Evolutionary conservation across 2,113 vertebrate genomes (phyloP).

Genomic region (Oryzias melastigma): DNA sequence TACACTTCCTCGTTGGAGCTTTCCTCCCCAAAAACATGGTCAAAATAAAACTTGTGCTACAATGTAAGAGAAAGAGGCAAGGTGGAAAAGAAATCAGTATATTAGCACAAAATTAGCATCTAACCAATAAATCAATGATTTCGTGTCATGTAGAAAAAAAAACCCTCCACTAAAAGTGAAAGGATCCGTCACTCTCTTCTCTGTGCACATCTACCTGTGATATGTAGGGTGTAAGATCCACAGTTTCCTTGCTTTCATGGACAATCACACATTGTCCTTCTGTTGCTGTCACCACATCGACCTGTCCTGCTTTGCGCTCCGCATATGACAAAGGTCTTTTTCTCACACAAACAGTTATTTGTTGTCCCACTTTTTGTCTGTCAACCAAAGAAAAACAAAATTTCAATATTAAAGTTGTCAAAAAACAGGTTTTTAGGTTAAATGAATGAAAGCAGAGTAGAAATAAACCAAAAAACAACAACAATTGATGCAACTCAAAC

Average conservation of each 20-base stretch:
- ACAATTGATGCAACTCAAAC: conserved; percentile 16
- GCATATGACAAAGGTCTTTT: conserved; percentile 82
- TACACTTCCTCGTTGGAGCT: conserved; percentile 88
- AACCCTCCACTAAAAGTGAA: too few species aligned
- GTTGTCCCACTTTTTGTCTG: conserved; percentile 74
- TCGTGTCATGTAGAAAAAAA: too few species aligned
- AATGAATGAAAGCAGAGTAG: neutral
- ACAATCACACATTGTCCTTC: conserved; percentile 82
- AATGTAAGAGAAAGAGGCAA: conserved; percentile 44
- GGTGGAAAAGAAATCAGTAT: too few species aligned
- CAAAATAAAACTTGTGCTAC: conserved; percentile 93
- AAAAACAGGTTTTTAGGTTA: neutral
- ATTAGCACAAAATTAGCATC: neutral
- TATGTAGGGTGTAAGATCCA: conserved; percentile 88
- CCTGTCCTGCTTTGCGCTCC: conserved; percentile 81
- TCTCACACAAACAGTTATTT: conserved; percentile 89
- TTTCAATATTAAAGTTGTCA: too few species aligned
- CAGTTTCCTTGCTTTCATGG: conserved; percentile 87
- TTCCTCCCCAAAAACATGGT: conserved; percentile 89
- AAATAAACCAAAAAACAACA: neutral
- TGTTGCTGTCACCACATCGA: conserved; percentile 82
- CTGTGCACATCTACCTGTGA: conserved; percentile 77
- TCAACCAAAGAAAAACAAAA: too few species aligned
- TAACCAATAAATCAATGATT: too few species aligned
- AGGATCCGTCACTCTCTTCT: neutral